phyloP scores from a whole-genome alignment of 30 jellyfish, hydroid and myxozoan species.

The Aurelia sp. region DNA sequence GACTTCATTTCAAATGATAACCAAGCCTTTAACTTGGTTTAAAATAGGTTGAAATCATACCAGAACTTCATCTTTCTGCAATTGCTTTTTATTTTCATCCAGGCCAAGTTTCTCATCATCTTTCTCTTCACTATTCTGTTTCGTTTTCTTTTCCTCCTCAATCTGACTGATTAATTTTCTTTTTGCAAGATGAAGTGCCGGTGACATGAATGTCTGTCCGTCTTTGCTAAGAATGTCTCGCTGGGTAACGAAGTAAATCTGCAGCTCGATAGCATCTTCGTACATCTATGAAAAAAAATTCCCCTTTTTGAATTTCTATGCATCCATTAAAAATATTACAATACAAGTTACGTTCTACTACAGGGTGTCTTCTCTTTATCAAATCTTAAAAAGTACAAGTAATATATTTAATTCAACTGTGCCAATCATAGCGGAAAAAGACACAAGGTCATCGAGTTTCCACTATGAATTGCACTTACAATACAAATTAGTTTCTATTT shows the following conservation, averaged over 20 bases:
- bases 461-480: too few species aligned
- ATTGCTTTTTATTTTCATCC: slow-evolving; percentile 49
- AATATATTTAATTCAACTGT: too few species aligned
- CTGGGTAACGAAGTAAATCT: slow-evolving; percentile 71
- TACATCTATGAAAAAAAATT: slow-evolving; percentile 81
- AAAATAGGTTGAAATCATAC: slow-evolving; percentile 12
- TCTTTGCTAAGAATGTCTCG: slow-evolving; percentile 88
- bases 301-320: too few species aligned
- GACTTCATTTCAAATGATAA: too few species aligned
- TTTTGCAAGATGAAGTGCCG: slow-evolving; percentile 75
- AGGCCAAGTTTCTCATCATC: slow-evolving; percentile 73
- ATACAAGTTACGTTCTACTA: too few species aligned
- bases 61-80: slow-evolving; percentile 64
- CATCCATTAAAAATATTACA: too few species aligned
- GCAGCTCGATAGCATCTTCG: slow-evolving; percentile 94
- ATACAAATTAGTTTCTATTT: too few species aligned
- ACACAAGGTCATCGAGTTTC: too few species aligned
- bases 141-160: slow-evolving; percentile 83
- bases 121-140: slow-evolving; percentile 69
- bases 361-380: too few species aligned
- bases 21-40: background rate
- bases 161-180: slow-evolving; percentile 74
- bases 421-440: too few species aligned
- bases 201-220: slow-evolving; percentile 90
- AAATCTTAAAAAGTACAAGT: too few species aligned